Evolutionary conservation across 2,113 vertebrate genomes (phyloP).

Genomic region (Phylloscopus whistleri): DNA sequence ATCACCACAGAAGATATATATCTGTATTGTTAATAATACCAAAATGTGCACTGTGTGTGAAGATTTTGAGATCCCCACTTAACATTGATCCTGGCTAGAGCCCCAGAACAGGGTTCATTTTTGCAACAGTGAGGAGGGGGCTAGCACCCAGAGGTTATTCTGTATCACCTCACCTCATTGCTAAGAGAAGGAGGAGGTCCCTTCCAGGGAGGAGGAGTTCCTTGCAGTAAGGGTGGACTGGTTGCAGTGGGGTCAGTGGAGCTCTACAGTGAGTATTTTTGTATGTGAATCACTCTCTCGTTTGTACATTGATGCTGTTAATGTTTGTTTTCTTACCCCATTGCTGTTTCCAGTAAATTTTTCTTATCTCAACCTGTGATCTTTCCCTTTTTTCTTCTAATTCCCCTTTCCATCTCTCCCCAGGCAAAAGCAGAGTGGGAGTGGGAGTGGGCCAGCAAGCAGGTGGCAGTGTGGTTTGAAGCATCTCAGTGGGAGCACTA

Average conservation of each 20-base stretch:
- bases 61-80: conserved; percentile 27
- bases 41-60: conserved; percentile 16
- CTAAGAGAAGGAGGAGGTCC: not conserved
- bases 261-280: not conserved
- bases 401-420: not conserved
- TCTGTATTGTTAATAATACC: not conserved
- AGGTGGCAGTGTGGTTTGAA: not conserved
- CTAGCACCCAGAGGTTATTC: not conserved
- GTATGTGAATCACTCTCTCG: not conserved
- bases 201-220: not conserved
- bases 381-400: not conserved
- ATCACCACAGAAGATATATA: not conserved
- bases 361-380: not conserved
- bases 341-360: not conserved
- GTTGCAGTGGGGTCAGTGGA: too few relatives aligned
- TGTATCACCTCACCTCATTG: not conserved
- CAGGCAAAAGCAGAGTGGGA: not conserved
- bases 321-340: not conserved
- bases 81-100: not conserved
- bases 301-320: not conserved
- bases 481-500: not conserved
- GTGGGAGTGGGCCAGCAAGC: rapidly evolving
- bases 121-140: not conserved
- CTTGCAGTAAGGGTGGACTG: not conserved
- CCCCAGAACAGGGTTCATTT: not conserved